Base-by-base conservation (phyloP, 2,797 vertebrate species). In the Sebastes itinus region DNA sequence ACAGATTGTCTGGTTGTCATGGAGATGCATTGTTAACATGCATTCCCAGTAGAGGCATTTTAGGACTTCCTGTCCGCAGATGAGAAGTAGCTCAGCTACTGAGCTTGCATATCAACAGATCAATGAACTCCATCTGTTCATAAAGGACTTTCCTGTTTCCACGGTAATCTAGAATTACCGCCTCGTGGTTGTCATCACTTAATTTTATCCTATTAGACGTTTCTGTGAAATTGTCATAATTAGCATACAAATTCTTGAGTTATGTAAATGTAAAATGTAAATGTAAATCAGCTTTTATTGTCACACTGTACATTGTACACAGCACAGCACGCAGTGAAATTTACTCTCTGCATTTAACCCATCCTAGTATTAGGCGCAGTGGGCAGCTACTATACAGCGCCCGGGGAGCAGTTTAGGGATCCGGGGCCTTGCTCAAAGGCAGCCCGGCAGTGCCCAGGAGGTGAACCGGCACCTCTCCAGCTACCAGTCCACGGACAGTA, bases 61-160 rank as follows among this genome's bases (percentile, higher is more conserved):
- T 14, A 56, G 4, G 23, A 56, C 49, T 63, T 46, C 20, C 46
- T 42, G 33, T 63, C 32, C 5, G 13, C 13, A 27, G 18, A 77
- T 18, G 33, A 61, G 42, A 63, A 22, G 60, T 14, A 33, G 30
- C n/a, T 32, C 55, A 55, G 38, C 33, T 72, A 23, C 20, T 55
- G 49, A 32, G 30, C 32, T 20, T 23, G 20, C 32, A 67, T 11
- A 52, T 69, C 66, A 55, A 60, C 25, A 14, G 72, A 65, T 75
- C 55, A 32, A n/a, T 60, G 22, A 55, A 38, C 33, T 75, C 33
- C 33, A 4, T 30, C 42, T 54, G 68, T 18, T 28, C 60, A 23
- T 71, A 35, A 64, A 35, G 18, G 65, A 27, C 28, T 28, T 27
- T 12, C 7, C 22, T 33, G 49, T 62, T 30, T 42, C n/a, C 16